Percentiles rank a stretch among this genome's conserved stretches.
Conservation (phyloP, 2,888 invertebrate genomes). For the Dermolepida albohirtum region DNA sequence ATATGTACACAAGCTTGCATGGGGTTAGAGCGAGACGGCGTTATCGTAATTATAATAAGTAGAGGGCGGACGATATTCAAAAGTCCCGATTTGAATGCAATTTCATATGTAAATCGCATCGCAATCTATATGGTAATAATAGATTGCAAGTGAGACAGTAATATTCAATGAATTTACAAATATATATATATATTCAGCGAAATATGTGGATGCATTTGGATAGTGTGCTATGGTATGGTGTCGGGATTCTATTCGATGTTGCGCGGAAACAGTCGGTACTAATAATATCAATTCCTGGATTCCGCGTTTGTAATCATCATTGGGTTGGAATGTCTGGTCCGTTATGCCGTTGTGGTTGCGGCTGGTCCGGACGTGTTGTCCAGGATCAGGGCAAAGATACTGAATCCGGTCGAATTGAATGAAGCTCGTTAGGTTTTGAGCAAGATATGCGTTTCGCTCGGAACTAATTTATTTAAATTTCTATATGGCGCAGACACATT, state of each 20-base stretch:
- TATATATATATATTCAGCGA: no score
- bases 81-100: conserved; percentile 17
- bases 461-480: no score
- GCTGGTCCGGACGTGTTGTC: not conserved
- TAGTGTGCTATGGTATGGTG: no score
- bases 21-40: not conserved
- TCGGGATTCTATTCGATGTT: no score
- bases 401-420: no score
- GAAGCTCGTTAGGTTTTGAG: no score
- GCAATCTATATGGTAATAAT: conserved; percentile 18
- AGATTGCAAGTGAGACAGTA: conserved; percentile 2
- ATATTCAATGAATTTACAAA: conserved; percentile 7
- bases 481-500: no score
- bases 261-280: conserved; percentile 5
- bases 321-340: conserved; percentile 53
- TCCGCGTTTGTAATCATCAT: conserved; percentile 52
- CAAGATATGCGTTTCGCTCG: no score
- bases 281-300: conserved; percentile 50
- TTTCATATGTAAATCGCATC: conserved; percentile 21
- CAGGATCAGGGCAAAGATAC: no score
- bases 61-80: conserved; percentile 13
- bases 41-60: conserved; percentile 25
- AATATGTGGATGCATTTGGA: no score
- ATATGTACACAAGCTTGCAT: no score
- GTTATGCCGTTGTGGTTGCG: conserved; percentile 14